Conservation (phyloP, 2,888 invertebrate species). For the Ganaspis brasiliensis region DNA sequence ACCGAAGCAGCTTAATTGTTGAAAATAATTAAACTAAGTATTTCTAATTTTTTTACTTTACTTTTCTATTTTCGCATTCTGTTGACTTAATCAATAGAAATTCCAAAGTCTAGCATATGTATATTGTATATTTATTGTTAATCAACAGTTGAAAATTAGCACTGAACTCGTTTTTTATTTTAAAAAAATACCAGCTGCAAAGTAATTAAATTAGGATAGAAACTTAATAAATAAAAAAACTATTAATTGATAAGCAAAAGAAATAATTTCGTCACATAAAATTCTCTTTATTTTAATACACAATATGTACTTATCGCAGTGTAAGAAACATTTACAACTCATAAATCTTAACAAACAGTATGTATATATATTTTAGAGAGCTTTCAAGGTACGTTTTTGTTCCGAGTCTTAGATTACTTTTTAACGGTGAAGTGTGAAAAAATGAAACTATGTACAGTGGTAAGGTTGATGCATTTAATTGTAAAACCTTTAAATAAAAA, state of each 20-base stretch:
- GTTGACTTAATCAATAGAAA: background rate
- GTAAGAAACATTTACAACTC: slow-evolving; percentile 34
- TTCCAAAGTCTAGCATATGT: background rate
- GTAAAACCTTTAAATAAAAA: slow-evolving; percentile 18
- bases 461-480: slow-evolving; percentile 7
- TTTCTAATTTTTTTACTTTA: background rate
- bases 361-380: slow-evolving; percentile 24
- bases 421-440: background rate
- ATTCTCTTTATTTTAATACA: slow-evolving; percentile 34
- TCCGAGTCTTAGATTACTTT: slow-evolving; percentile 4
- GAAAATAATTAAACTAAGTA: background rate
- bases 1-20: background rate
- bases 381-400: slow-evolving; percentile 33
- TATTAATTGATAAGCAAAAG: background rate
- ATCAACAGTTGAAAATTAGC: background rate
- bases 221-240: background rate
- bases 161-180: background rate
- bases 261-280: slow-evolving; percentile 17
- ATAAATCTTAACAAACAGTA: slow-evolving; percentile 35
- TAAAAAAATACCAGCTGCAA: too few relatives aligned
- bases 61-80: background rate
- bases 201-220: too few relatives aligned
- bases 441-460: slow-evolving; percentile 28
- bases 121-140: too few relatives aligned
- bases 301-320: slow-evolving; percentile 24